A percentile compares a stretch with the other conserved stretches of the same genome.
Conservation (phyloP, 2,113 vertebrate species). For the Donacobius atricapilla region DNA sequence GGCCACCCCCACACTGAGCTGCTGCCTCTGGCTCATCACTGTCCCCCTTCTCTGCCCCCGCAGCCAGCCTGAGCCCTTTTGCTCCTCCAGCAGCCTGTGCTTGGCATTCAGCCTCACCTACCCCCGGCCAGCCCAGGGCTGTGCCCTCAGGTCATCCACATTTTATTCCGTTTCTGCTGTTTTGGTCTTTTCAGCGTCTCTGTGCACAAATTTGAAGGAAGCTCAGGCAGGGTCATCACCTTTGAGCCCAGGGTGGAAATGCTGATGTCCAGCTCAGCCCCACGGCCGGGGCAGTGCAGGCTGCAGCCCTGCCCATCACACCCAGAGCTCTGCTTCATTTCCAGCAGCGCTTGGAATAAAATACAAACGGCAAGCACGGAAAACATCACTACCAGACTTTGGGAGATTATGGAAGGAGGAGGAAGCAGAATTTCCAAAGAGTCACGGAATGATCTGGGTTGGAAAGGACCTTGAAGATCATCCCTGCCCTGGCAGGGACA, state of each 20-base stretch:
- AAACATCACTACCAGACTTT: fast-evolving
- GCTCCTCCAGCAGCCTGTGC: neutral
- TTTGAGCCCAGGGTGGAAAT: neutral
- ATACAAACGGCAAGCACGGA: fast-evolving
- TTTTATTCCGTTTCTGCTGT: neutral
- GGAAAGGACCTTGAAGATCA: neutral
- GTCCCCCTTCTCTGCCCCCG: neutral
- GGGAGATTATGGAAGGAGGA: neutral
- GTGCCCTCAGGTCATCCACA: neutral
- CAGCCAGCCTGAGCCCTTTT: neutral
- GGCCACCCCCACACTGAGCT: neutral
- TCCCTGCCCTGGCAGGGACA: neutral
- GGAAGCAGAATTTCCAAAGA: neutral
- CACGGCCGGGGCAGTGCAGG: neutral
- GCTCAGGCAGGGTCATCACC: neutral
- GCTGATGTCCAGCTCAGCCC: neutral
- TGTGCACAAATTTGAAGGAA: neutral
- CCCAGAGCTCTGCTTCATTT: neutral
- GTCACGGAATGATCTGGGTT: neutral
- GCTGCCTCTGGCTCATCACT: fast-evolving
- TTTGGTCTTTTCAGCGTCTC: neutral
- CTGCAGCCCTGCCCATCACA: neutral
- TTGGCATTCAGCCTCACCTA: neutral
- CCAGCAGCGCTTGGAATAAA: fast-evolving
- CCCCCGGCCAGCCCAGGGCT: neutral